Conservation (phyloP, 2,113 vertebrate genomes). For the Menidia beryllina region DNA sequence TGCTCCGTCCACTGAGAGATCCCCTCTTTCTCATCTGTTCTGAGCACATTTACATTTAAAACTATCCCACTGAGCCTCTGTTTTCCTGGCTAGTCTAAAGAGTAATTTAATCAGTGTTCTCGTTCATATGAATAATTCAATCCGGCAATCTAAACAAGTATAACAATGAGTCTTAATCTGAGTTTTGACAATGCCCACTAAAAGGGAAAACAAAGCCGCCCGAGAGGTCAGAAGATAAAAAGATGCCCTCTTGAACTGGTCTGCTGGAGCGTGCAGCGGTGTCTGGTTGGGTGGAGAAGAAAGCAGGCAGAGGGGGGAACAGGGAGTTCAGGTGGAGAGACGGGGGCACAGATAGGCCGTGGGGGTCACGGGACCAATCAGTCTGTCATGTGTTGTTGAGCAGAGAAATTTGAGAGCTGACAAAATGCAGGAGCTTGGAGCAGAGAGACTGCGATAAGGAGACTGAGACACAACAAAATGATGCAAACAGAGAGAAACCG, state of each 20-base stretch:
- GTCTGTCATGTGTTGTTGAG: constrained; percentile 36
- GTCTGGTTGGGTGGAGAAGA: constrained; percentile 9
- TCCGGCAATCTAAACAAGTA: not conserved
- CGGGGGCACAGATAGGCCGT: constrained; percentile 26
- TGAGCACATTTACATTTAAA: too few species aligned
- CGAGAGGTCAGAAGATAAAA: not conserved
- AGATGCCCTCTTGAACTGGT: constrained; percentile 3
- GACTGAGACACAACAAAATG: not conserved
- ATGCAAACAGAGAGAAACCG: not conserved
- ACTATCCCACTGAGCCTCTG: too few species aligned
- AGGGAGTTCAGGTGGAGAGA: constrained; percentile 31
- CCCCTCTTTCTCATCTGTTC: not conserved
- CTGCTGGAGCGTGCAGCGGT: not conserved
- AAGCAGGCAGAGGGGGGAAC: not conserved
- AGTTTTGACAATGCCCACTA: not conserved
- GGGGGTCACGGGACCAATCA: constrained; percentile 54
- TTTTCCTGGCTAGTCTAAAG: not conserved
- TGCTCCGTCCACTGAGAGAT: too few species aligned
- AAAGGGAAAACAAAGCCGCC: not conserved
- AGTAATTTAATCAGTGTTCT: not conserved
- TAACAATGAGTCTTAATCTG: not conserved
- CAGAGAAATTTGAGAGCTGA: constrained; percentile 60
- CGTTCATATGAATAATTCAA: not conserved
- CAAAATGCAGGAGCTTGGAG: constrained; percentile 29
- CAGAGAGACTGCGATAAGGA: constrained; percentile 30